These are phyloP conservation scores for human (Homo sapiens) DNA, from an alignment of 2,113 vertebrate genomes.

Conservation along the genomic window DNA sequence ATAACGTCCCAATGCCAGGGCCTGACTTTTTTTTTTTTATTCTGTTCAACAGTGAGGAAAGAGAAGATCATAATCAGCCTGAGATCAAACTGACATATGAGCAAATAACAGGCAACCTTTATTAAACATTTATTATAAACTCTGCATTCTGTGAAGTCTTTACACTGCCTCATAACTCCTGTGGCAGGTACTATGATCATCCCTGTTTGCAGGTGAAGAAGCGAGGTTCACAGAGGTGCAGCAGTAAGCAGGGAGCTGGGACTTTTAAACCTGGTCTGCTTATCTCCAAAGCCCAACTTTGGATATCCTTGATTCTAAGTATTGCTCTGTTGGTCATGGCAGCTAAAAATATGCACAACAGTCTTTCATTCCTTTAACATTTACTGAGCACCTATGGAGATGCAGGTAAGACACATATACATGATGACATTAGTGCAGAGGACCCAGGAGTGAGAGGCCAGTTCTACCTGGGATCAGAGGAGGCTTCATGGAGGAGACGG, in stretches of 20 bases:
- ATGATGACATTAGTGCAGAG: neutral
- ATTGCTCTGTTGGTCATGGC: neutral
- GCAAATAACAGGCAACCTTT: neutral
- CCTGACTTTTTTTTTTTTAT: neutral
- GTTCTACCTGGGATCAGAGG: neutral
- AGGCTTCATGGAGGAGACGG: neutral
- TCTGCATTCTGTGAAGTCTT: constrained; percentile 10
- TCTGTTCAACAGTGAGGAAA: neutral
- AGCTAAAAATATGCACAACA: neutral
- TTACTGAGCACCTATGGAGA: neutral
- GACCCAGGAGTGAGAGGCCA: neutral
- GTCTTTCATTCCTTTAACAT: neutral
- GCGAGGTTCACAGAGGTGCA: neutral
- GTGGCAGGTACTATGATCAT: neutral
- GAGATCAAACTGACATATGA: neutral
- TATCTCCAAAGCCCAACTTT: neutral
- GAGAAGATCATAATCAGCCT: neutral
- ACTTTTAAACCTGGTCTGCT: neutral
- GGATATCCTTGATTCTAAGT: neutral
- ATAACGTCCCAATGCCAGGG: neutral
- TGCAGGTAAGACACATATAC: neutral
- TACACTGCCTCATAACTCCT: rapidly evolving
- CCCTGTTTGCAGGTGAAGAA: constrained; percentile 12
- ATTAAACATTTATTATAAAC: neutral
- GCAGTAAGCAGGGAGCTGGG: neutral